phyloP scores from a whole-genome alignment of 2,888 invertebrate genomes.

The Drosophila gaucha region DNA sequence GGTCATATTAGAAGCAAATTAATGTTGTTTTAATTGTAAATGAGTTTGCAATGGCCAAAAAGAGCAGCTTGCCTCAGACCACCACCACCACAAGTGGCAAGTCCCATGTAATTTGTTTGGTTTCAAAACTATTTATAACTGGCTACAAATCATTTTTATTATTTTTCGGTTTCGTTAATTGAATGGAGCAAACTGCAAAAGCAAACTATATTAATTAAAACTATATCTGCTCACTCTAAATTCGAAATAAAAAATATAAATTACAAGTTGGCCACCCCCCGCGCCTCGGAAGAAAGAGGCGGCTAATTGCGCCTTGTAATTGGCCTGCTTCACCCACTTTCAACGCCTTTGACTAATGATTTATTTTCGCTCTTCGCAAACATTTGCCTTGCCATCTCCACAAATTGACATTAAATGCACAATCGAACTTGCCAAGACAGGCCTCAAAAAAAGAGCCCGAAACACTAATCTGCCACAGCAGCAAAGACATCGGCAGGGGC shows the following conservation, averaged over 20 bases:
- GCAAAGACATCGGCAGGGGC: conserved; percentile 6
- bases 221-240: not conserved
- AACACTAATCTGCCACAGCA: conserved; percentile 66
- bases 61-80: not conserved
- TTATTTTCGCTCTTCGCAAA: conserved; percentile 54
- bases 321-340: conserved; percentile 22
- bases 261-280: not conserved
- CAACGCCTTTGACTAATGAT: conserved; percentile 44
- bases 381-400: conserved; percentile 45
- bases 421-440: conserved; percentile 56
- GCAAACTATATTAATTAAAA: conserved; percentile 9
- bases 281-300: not conserved
- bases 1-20: conserved; percentile 76
- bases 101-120: conserved; percentile 7
- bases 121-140: conserved; percentile 4
- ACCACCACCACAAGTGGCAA: not conserved
- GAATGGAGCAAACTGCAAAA: too few relatives aligned
- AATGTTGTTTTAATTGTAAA: conserved; percentile 80
- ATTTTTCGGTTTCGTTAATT: not conserved
- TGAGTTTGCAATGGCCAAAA: conserved; percentile 63
- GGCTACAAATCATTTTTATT: not conserved
- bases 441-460: conserved; percentile 24
- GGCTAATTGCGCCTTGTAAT: conserved; percentile 61
- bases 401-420: conserved; percentile 75
- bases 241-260: not conserved